Conservation (phyloP, 2,113 vertebrate species). For the Megalops atlanticus region DNA sequence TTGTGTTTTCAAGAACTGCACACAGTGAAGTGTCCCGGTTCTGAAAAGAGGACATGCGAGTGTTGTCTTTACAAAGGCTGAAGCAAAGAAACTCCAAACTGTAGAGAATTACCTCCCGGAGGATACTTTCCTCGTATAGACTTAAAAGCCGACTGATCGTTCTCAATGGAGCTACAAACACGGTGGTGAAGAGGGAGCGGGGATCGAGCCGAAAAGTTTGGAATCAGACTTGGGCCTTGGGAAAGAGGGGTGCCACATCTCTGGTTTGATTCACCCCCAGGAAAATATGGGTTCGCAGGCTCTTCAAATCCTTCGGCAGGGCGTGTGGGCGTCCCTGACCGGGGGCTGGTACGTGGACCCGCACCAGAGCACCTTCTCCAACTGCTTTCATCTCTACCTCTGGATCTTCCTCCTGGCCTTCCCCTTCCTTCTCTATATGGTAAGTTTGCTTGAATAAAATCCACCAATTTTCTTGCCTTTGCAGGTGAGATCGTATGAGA, state of each 20-base stretch:
- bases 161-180: constrained; percentile 63
- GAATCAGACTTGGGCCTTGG: constrained; percentile 44
- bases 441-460: constrained; percentile 63
- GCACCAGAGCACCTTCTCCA: constrained; percentile 91
- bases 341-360: constrained; percentile 93
- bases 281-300: constrained; percentile 80
- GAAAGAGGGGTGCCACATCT: constrained; percentile 40
- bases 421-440: constrained; percentile 88
- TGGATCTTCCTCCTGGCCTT: constrained; percentile 88
- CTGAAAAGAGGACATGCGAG: constrained; percentile 58
- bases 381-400: constrained; percentile 89
- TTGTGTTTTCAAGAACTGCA: constrained; percentile 41
- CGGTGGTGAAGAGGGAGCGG: constrained; percentile 59
- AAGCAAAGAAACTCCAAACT: constrained; percentile 43
- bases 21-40: constrained; percentile 40
- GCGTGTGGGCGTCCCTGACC: constrained; percentile 88
- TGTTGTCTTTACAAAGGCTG: constrained; percentile 46
- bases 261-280: constrained; percentile 45
- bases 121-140: constrained; percentile 56
- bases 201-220: constrained; percentile 56
- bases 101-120: constrained; percentile 18
- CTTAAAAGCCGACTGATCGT: constrained; percentile 51
- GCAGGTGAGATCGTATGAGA: not conserved
- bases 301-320: constrained; percentile 88
- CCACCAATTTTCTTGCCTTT: not conserved